phyloP scores from a whole-genome alignment of 2,888 invertebrate genomes.

The Galerucella nymphaeae region DNA sequence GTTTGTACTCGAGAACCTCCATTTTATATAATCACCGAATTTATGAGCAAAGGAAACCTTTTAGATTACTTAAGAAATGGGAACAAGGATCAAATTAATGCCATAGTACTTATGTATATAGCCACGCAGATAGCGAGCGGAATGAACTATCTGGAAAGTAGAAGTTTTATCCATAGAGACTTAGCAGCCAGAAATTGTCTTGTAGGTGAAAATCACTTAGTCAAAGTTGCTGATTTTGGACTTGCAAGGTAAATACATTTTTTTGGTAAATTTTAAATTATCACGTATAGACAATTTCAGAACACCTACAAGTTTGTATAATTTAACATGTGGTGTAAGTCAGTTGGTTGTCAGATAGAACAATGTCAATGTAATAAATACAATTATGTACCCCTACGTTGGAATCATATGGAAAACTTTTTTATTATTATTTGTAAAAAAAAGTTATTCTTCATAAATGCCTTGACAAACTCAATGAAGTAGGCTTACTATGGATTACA shows the following conservation, averaged over 20 bases:
- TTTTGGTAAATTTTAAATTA: background rate
- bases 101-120: constrained; percentile 97
- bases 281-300: background rate
- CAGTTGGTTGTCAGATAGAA: no score
- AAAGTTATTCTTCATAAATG: no score
- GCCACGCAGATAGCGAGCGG: constrained; percentile 99
- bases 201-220: constrained; percentile 96
- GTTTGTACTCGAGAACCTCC: constrained; percentile 99
- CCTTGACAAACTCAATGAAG: no score
- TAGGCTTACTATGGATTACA: no score
- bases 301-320: no score
- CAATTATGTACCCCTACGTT: no score
- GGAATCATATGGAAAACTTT: no score
- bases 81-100: constrained; percentile 88
- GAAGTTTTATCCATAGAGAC: constrained; percentile 96
- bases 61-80: constrained; percentile 94
- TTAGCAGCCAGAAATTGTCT: constrained; percentile 99
- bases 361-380: no score
- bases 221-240: constrained; percentile 99
- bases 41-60: constrained; percentile 98
- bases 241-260: constrained; percentile 72
- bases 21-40: constrained; percentile 99
- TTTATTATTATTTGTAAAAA: no score
- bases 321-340: no score
- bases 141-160: constrained; percentile 97